Evolutionary conservation across 2,113 vertebrate genomes (phyloP).

Genomic region (Drymodes brunneopygia): DNA sequence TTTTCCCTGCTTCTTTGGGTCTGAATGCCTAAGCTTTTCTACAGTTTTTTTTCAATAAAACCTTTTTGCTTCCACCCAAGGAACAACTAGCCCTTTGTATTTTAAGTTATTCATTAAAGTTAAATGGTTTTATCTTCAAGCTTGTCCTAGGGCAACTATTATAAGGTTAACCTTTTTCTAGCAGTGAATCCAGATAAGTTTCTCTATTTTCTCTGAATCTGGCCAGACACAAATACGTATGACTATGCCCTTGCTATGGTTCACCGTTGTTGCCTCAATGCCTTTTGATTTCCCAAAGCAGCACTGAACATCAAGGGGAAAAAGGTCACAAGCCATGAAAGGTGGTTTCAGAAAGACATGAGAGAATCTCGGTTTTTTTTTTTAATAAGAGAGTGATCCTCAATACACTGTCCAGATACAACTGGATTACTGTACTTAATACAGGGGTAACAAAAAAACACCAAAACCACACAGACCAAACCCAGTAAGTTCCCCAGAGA

Average conservation of each 20-base stretch:
- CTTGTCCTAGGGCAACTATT: slow-evolving; percentile 43
- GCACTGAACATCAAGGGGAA: not conserved
- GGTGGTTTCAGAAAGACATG: not conserved
- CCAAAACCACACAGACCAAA: not conserved
- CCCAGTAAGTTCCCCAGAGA: not conserved
- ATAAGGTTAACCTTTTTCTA: slow-evolving; percentile 19
- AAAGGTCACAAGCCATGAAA: not conserved
- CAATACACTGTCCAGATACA: not conserved
- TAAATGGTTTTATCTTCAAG: slow-evolving; percentile 36
- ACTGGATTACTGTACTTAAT: not conserved
- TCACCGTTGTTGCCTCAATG: not conserved
- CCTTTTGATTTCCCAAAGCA: not conserved
- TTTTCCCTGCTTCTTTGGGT: not conserved
- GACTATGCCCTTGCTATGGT: not conserved
- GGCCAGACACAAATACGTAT: not conserved
- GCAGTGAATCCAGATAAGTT: not conserved
- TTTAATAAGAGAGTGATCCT: not conserved
- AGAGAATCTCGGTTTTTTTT: not conserved
- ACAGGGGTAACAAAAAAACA: not conserved
- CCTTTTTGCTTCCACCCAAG: not conserved
- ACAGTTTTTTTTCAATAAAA: not conserved
- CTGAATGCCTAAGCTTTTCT: slow-evolving; percentile 37
- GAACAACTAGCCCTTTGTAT: slow-evolving; percentile 17
- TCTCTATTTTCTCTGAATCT: not conserved
- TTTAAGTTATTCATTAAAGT: slow-evolving; percentile 57